Conservation (phyloP, 2,113 vertebrate genomes). For the Montifringilla adamsi region DNA sequence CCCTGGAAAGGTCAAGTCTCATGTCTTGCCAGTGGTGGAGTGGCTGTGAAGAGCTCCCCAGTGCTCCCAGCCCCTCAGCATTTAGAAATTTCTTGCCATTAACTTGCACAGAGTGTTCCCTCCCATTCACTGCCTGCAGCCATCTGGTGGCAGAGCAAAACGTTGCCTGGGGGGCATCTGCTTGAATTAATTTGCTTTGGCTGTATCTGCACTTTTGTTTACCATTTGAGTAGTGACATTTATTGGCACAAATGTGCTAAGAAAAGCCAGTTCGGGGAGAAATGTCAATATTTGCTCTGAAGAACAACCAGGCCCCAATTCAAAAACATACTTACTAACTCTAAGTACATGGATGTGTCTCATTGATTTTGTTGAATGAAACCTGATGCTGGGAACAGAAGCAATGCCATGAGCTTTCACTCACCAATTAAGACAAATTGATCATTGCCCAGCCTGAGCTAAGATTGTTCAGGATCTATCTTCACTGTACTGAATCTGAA, state of each 20-base stretch:
- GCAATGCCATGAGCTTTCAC: background rate
- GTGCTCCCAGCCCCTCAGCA: background rate
- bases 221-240: conserved; percentile 13
- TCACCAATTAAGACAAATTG: conserved; percentile 17
- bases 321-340: background rate
- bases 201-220: background rate
- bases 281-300: conserved; percentile 41
- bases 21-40: background rate
- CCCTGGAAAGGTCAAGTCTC: background rate
- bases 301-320: conserved; percentile 3
- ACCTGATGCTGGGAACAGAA: conserved; percentile 36
- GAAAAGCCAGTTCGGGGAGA: background rate
- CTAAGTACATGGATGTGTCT: conserved; percentile 3
- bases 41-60: background rate
- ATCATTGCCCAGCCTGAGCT: background rate
- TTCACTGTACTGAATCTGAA: background rate
- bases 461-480: background rate
- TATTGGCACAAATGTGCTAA: background rate
- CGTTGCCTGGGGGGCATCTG: background rate
- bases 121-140: background rate
- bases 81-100: background rate
- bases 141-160: background rate
- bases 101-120: background rate
- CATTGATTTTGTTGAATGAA: conserved; percentile 29
- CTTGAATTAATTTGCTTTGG: background rate